A percentile compares a stretch with the other conserved stretches of the same genome.
Evolutionary conservation across 2,888 invertebrate genomes (phyloP).

Genomic region (Polia nebulosa): DNA sequence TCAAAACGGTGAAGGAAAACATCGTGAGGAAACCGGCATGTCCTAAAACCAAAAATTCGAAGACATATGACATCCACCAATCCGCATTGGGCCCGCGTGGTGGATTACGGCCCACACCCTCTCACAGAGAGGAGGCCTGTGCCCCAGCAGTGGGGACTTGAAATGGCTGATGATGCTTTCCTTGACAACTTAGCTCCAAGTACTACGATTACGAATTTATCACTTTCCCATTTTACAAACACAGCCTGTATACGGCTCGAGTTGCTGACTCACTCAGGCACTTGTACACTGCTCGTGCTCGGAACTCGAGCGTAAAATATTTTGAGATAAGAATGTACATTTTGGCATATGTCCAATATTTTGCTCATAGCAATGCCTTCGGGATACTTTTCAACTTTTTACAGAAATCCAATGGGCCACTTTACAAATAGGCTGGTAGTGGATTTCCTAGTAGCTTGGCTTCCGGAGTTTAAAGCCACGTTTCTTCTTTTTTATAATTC

Average conservation of each 20-base stretch:
- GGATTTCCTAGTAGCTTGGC: not conserved
- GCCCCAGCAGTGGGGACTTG: too few species aligned
- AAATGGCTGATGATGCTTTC: too few species aligned
- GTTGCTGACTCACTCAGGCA: slow-evolving; percentile 24
- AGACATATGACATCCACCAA: too few species aligned
- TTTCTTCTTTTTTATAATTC: too few species aligned
- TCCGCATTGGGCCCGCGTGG: too few species aligned
- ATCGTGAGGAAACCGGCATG: too few species aligned
- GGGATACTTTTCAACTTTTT: slow-evolving; percentile 5
- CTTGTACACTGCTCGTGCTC: not conserved
- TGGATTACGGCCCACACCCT: too few species aligned
- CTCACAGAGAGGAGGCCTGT: too few species aligned
- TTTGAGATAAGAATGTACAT: slow-evolving; percentile 40
- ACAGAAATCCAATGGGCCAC: not conserved
- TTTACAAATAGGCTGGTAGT: slow-evolving; percentile 1
- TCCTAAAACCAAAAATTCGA: too few species aligned
- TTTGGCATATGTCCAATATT: slow-evolving; percentile 45
- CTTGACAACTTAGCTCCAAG: too few species aligned
- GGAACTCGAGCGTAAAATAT: slow-evolving; percentile 29
- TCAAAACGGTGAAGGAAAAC: too few species aligned
- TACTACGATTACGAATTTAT: not conserved
- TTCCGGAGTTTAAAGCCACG: not conserved
- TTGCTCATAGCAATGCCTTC: slow-evolving; percentile 12
- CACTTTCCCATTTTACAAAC: not conserved
- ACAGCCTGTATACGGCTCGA: not conserved